Conservation (phyloP, 2,797 vertebrate species). For the Arrhamphus sclerolepis region DNA sequence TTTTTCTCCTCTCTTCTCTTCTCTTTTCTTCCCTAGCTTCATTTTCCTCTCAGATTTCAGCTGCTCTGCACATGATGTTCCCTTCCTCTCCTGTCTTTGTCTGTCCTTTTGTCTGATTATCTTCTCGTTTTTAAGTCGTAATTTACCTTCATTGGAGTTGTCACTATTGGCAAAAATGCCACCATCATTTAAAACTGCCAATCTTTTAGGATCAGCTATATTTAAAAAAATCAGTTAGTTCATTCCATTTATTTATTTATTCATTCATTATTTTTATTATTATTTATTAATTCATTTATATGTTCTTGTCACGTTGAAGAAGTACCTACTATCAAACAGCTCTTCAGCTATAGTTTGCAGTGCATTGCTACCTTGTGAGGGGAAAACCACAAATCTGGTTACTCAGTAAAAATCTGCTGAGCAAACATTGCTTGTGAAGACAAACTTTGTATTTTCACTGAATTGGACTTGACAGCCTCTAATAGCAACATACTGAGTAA, state of each 20-base stretch:
- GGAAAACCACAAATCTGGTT: not conserved
- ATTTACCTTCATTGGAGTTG: no score
- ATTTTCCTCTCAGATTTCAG: conserved; percentile 7
- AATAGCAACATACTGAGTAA: no score
- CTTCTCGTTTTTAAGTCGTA: no score
- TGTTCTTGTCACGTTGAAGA: not conserved
- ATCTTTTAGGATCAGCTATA: no score
- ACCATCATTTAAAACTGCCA: no score
- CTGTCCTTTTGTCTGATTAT: not conserved
- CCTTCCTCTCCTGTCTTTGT: conserved; percentile 1
- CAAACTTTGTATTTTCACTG: no score
- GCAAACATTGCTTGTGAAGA: not conserved
- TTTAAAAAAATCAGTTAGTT: no score
- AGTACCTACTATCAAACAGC: not conserved
- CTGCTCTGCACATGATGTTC: conserved; percentile 16
- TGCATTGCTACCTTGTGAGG: not conserved
- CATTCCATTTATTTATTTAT: no score
- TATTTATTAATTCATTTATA: not conserved
- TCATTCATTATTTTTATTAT: no score
- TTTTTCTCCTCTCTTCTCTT: not conserved
- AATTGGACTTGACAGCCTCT: no score
- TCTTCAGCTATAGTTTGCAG: not conserved
- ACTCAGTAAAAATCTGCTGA: not conserved
- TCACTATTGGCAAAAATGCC: no score
- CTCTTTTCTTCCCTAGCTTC: conserved; percentile 8